phyloP scores from a whole-genome alignment of 2,888 invertebrate genomes.

The Nowickia ferox region DNA sequence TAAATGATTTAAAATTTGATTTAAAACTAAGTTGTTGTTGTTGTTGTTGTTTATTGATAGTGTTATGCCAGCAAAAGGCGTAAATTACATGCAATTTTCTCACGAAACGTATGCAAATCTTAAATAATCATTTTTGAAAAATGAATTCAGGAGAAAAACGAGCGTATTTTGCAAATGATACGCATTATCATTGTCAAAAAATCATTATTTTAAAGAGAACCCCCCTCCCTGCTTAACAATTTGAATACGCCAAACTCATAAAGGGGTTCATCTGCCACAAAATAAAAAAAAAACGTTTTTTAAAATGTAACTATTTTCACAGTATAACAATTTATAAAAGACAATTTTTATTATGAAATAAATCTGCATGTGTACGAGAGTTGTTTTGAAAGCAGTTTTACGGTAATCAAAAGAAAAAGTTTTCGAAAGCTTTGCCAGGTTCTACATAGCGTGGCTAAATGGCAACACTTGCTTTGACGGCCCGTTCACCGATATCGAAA shows the following conservation, averaged over 20 bases:
- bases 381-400: background rate
- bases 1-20: conserved; percentile 37
- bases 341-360: conserved; percentile 8
- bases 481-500: too few relatives aligned
- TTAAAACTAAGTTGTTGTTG: conserved; percentile 2
- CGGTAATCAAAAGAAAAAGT: background rate
- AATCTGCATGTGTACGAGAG: conserved; percentile 61
- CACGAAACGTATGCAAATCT: conserved; percentile 70
- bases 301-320: conserved; percentile 63
- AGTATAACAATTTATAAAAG: conserved; percentile 40
- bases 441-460: background rate
- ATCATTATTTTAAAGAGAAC: conserved; percentile 57
- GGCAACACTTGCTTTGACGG: too few relatives aligned
- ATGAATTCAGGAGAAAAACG: conserved; percentile 30
- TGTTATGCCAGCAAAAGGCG: conserved; percentile 77
- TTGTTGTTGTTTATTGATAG: conserved; percentile 73
- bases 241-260: conserved; percentile 57
- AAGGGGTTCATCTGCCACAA: conserved; percentile 49
- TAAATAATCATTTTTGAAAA: conserved; percentile 66
- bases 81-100: conserved; percentile 78
- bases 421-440: background rate
- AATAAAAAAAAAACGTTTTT: conserved; percentile 17
- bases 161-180: conserved; percentile 65
- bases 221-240: conserved; percentile 49
- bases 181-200: conserved; percentile 64